phyloP scores from a whole-genome alignment of 2,113 vertebrate species.

The Ammodramus savannarum region DNA sequence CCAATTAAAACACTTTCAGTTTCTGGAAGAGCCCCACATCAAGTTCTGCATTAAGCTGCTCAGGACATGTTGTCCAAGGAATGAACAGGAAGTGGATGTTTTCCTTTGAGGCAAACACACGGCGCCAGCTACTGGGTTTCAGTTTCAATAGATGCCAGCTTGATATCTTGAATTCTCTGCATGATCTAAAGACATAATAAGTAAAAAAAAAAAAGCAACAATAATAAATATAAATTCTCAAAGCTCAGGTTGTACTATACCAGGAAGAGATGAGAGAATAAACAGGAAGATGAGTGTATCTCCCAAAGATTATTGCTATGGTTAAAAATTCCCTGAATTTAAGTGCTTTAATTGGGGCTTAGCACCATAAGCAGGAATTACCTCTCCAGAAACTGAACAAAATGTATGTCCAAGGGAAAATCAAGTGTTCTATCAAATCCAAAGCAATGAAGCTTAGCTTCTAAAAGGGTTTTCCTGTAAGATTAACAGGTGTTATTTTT shows the following conservation, averaged over 20 bases:
- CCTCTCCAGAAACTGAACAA: background rate
- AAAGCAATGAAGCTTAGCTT: background rate
- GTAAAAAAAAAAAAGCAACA: background rate
- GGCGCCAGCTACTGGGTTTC: background rate
- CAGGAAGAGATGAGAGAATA: background rate
- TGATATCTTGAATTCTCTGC: background rate
- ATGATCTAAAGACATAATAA: background rate
- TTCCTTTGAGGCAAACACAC: background rate
- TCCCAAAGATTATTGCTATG: background rate
- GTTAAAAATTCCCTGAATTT: background rate
- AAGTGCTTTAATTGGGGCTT: background rate
- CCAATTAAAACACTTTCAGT: background rate
- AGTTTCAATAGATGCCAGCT: background rate
- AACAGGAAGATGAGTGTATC: background rate
- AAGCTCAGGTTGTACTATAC: background rate
- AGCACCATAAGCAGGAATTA: background rate
- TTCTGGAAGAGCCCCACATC: background rate
- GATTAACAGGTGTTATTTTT: background rate
- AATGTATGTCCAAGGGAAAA: background rate
- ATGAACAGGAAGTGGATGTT: background rate
- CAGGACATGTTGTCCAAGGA: background rate
- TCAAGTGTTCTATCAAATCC: background rate
- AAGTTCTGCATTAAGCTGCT: background rate
- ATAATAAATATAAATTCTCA: background rate
- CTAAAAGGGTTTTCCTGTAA: background rate